These are phyloP conservation scores for Heliocidaris tuberculata DNA, from an alignment of 35 echinoderm and acorn worm genomes.

Conservation along the genomic window DNA sequence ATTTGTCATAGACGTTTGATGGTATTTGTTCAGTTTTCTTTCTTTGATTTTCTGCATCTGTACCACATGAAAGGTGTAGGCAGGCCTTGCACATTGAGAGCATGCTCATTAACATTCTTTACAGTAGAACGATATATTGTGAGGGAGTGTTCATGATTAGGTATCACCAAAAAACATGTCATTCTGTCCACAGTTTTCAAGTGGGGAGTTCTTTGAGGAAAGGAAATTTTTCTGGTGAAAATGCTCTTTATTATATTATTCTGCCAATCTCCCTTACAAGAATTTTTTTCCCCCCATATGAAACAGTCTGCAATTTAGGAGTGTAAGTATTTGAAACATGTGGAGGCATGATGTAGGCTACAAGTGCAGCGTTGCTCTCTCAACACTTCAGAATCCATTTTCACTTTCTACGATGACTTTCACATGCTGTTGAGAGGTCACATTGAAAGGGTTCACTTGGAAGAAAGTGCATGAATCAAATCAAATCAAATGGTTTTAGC, in stretches of 20 bases:
- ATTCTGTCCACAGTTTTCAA: too few species aligned
- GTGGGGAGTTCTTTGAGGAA: too few species aligned
- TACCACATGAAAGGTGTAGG: neutral
- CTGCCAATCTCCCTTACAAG: too few species aligned
- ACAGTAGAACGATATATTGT: neutral
- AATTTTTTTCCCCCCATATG: too few species aligned
- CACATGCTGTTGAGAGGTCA: neutral
- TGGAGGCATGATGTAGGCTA: neutral
- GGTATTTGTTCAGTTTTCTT: neutral
- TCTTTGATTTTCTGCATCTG: neutral
- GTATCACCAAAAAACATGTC: too few species aligned
- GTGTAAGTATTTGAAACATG: neutral
- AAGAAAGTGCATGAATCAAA: neutral
- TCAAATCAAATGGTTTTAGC: neutral
- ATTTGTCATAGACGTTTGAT: neutral
- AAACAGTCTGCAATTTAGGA: too few species aligned
- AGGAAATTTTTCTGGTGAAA: too few species aligned
- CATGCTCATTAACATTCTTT: neutral
- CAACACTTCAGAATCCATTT: constrained; percentile 2
- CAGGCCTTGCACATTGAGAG: neutral
- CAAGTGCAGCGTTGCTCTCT: neutral
- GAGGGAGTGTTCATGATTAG: neutral
- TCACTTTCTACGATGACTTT: neutral
- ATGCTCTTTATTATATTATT: too few species aligned
- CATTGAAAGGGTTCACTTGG: neutral